phyloP scores from a whole-genome alignment of 2,113 vertebrate species.

The Lepisosteus oculatus region DNA sequence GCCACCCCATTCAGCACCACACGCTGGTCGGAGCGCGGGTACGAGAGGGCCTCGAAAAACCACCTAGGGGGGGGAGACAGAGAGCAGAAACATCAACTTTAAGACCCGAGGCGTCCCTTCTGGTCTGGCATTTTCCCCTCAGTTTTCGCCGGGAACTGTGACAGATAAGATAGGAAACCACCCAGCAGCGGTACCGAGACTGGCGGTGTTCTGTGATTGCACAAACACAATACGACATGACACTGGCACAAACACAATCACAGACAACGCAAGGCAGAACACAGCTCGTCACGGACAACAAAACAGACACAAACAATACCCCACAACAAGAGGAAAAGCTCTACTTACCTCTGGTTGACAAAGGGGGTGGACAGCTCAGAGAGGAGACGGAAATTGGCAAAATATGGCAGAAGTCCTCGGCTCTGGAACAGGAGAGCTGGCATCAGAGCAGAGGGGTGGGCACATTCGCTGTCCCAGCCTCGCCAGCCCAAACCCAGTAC shows the following conservation, averaged over 20 bases:
- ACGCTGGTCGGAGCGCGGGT: conserved; percentile 59
- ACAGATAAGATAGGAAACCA: too few species aligned
- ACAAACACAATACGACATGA: too few species aligned
- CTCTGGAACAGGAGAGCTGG: conserved; percentile 43
- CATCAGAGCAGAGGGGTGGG: too few species aligned
- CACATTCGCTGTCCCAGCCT: neutral
- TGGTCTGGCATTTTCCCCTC: too few species aligned
- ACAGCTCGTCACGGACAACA: neutral
- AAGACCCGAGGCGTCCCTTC: too few species aligned
- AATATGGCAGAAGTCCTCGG: conserved; percentile 68
- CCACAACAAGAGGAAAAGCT: too few species aligned
- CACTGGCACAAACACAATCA: too few species aligned
- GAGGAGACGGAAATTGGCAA: conserved; percentile 74
- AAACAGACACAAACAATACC: neutral
- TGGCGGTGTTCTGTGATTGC: too few species aligned
- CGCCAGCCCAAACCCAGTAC: too few species aligned
- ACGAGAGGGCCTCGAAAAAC: conserved; percentile 67
- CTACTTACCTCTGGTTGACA: conserved; percentile 70
- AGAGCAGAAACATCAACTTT: neutral
- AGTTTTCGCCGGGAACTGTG: too few species aligned
- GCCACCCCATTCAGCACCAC: conserved; percentile 66
- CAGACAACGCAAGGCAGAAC: neutral
- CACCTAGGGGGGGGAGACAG: conserved; percentile 47
- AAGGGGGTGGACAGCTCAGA: conserved; percentile 77
- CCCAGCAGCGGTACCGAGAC: too few species aligned